These are phyloP conservation scores for Melanotaenia nigrans DNA, from an alignment of 2,797 vertebrate species.

Conservation along the genomic window DNA sequence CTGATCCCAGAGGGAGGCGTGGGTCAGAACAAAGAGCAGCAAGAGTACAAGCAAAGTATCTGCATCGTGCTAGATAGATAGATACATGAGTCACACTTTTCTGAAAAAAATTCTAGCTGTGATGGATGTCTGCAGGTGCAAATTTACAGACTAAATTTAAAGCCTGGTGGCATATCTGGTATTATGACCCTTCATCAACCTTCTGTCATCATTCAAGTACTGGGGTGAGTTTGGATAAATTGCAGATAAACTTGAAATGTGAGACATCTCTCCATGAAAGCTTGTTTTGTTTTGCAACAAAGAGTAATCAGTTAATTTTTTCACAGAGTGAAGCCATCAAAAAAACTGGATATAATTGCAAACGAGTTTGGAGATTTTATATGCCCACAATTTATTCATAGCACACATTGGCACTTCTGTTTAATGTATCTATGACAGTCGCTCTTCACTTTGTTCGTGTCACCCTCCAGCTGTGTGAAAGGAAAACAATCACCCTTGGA, in stretches of 20 bases:
- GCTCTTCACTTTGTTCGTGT: neutral
- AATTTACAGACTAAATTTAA: neutral
- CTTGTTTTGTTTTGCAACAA: conserved; percentile 31
- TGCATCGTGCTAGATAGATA: conserved; percentile 21
- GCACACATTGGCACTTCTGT: conserved; percentile 1
- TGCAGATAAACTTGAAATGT: conserved; percentile 36
- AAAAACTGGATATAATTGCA: neutral
- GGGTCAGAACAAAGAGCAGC: conserved; percentile 13
- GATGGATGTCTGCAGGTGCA: conserved; percentile 8
- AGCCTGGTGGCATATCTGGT: neutral
- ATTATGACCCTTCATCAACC: neutral
- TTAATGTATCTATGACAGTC: neutral
- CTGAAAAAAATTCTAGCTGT: conserved; percentile 18
- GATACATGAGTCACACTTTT: conserved; percentile 32
- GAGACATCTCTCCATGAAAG: conserved; percentile 26
- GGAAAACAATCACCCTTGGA: neutral
- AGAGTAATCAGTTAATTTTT: conserved; percentile 37
- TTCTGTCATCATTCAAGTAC: neutral
- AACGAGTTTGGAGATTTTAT: neutral
- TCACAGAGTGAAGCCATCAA: neutral
- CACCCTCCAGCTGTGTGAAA: neutral
- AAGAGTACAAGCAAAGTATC: conserved; percentile 37
- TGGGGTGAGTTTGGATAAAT: conserved; percentile 23
- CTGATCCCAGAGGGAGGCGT: conserved; percentile 22
- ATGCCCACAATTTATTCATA: neutral